These are phyloP conservation scores for Recurvirostra avosetta DNA, from an alignment of 2,113 vertebrate species.

Conservation along the genomic window DNA sequence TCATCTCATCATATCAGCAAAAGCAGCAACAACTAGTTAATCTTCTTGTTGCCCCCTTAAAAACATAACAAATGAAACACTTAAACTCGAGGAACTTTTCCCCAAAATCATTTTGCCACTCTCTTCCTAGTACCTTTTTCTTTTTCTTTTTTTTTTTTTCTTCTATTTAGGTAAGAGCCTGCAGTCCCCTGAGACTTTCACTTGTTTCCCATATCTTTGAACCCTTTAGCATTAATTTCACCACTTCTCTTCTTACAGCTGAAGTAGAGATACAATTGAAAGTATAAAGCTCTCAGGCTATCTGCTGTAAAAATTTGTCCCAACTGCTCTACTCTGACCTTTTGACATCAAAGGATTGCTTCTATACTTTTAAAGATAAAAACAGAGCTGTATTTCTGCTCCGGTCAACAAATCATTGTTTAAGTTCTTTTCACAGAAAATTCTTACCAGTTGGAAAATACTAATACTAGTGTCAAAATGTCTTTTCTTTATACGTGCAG, in stretches of 20 bases:
- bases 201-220: not conserved
- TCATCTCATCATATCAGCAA: not conserved
- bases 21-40: not conserved
- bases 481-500: not conserved
- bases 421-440: not conserved
- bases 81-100: not conserved
- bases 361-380: constrained; percentile 23
- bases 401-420: constrained; percentile 3
- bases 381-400: constrained; percentile 9
- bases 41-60: not conserved
- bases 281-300: constrained; percentile 2
- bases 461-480: not conserved
- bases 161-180: not conserved
- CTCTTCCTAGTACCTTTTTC: not conserved
- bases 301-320: constrained; percentile 23
- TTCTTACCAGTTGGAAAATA: not conserved
- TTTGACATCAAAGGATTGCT: constrained; percentile 26
- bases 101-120: not conserved
- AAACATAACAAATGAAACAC: not conserved
- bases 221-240: constrained; percentile 24
- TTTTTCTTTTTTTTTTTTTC: not conserved
- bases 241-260: not conserved
- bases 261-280: constrained; percentile 7
- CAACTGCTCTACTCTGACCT: not conserved
- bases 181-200: not conserved